Evolutionary conservation across 2,113 vertebrate species (phyloP), one percentile per base, ranked within the genome.

Genomic region (Beaufortia kweichowensis): DNA sequence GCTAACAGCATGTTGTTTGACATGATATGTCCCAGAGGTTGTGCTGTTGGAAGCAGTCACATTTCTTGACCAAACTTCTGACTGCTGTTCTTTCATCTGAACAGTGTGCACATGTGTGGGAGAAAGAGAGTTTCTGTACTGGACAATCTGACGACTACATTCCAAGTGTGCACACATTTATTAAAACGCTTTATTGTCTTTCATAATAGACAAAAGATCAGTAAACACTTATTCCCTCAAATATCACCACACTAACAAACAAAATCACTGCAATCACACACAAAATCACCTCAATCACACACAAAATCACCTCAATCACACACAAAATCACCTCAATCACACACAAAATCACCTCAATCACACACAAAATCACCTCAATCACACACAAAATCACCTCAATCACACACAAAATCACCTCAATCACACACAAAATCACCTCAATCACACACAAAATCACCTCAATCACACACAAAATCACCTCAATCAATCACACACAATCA

Each of bases 161-260:
- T 15, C 59, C 59, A 63, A 2, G 23, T 19, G 39, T 46, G 14
- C 21, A 8, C 41, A 26, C 39, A 4, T 41, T 24, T 65, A 41
- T 4, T 10, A 17, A 11, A 39, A 41, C 39, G 8, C 23, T 12
- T 23, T 0, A 10, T 24, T 26, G 23, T 26, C 12, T 41, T 24
- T 7, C 3, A 19, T 48, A 48, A 48, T 17, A 4, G 17, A 48
- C 15, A 46, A 46, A 46, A 35, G 33, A 35, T 35, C 62, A 41
- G 39, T 39, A 64, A 41, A 24, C 11, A 64, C 21, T n/a, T 24
- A n/a, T 4, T 64, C 62, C 9, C 35, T 39, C 35, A 39, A n/a
- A 39, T 39, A 11, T 39, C 35, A 39, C 35, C n/a, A n/a, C n/a
- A n/a, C n/a, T n/a, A 39, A 39, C 90, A 93, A 91, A 91, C 87